Evolutionary conservation across 2,888 invertebrate species (phyloP).

Genomic region (Cryptus viduatorius): DNA sequence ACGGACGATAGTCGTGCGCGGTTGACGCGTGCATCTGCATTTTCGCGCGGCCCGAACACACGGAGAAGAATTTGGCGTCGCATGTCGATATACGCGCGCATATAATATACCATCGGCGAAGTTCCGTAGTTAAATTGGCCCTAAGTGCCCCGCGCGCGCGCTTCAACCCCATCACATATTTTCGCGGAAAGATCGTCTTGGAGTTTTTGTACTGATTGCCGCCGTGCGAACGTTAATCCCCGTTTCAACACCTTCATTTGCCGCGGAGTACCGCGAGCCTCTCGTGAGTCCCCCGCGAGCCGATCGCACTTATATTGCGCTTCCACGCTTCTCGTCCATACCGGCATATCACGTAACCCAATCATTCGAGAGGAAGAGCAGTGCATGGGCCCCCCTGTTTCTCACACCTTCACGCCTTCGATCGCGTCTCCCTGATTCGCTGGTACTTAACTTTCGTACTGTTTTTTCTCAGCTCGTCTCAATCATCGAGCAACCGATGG

Average conservation of each 20-base stretch:
- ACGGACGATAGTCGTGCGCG: conserved; percentile 35
- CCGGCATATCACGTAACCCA: conserved; percentile 51
- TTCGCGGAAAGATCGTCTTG: conserved; percentile 61
- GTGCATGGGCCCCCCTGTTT: conserved; percentile 42
- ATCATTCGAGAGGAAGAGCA: conserved; percentile 55
- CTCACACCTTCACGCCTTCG: conserved; percentile 63
- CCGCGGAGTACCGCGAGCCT: not conserved
- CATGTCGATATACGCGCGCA: conserved; percentile 37
- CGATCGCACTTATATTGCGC: conserved; percentile 49
- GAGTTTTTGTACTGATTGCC: not conserved
- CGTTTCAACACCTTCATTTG: conserved; percentile 73
- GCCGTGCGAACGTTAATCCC: conserved; percentile 70
- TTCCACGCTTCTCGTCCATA: conserved; percentile 44
- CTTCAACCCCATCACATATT: conserved; percentile 64
- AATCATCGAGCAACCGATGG: conserved; percentile 45
- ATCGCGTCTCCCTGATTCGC: conserved; percentile 45
- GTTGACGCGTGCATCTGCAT: conserved; percentile 28
- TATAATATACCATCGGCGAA: conserved; percentile 54
- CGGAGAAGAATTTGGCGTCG: conserved; percentile 49
- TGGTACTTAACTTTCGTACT: conserved; percentile 41
- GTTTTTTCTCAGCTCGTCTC: conserved; percentile 27
- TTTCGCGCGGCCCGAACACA: not conserved
- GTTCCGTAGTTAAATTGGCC: conserved; percentile 66
- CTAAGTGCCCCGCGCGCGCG: conserved; percentile 59
- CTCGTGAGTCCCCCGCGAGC: conserved; percentile 42